Base-by-base conservation (phyloP, 2,113 vertebrate species). In the Tonatia bakeri region DNA sequence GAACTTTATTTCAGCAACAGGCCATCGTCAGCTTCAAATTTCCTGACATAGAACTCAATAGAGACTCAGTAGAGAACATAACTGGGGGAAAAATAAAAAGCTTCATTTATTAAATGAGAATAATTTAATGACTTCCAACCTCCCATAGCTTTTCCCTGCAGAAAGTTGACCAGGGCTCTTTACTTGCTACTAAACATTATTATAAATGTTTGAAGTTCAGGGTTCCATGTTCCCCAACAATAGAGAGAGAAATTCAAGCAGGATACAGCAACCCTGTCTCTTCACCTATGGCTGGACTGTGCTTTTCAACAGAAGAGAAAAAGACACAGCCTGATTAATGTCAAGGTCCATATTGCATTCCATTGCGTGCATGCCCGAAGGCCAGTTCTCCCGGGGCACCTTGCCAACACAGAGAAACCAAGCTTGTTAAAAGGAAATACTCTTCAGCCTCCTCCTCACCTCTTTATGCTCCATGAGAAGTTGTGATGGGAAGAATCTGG, bases 1-100 rank as follows among this genome's bases (percentile, higher is more conserved):
- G 97, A 98, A 98, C 97, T 98, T 98, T 93, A 98, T 98, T 98
- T 98, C 98, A 97, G 98, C 98, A 99, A 98, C 98, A 98, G 98
- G 98, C 98, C 98, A 93, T 97, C 96, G 94, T 97, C 93, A n/a
- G 97, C 96, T 98, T 95, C 95, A 52, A 94, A 98, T 98, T 98
- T 98, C 98, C 98, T 97, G 98, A 98, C 97, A 97, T 73, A 84
- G 87, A 97, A 91, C 38, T 96, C 90, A 96, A 95, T 96, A 93
- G 47, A 98, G 97, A 98, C 86, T 24, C 56, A 59, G 56, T 59
- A 59, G 22, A 59, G 56, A 95, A 94, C 97, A 94, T 90, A 95
- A 56, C 67, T 45, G 59, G 59, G 73, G 52, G 94, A 97, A 98
- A 98, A 97, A 98, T 96, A 96, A 97, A 98, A 97, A 97, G 95